These are phyloP conservation scores for Psophia crepitans DNA, from an alignment of 2,113 vertebrate genomes.

Conservation along the genomic window DNA sequence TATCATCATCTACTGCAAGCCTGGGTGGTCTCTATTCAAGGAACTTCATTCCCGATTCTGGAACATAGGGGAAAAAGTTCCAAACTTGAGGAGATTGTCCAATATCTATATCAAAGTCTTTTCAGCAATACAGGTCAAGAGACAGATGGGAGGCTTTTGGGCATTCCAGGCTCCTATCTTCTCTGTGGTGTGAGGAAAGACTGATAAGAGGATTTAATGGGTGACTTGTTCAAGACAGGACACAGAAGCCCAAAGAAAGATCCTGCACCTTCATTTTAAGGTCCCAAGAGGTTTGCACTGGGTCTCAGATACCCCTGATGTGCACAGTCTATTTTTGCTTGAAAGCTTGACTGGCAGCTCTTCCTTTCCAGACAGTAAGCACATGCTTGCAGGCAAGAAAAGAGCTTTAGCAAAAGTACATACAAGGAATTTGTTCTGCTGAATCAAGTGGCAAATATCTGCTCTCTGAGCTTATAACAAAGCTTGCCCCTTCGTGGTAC, in stretches of 20 bases:
- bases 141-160: not conserved
- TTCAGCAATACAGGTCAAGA: not conserved
- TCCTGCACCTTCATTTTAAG: not conserved
- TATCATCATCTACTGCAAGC: not conserved
- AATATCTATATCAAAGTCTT: not conserved
- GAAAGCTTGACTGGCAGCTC: not conserved
- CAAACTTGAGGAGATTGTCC: not conserved
- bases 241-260: not conserved
- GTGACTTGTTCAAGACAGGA: not conserved
- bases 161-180: accelerated
- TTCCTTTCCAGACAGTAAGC: not conserved
- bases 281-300: not conserved
- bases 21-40: not conserved
- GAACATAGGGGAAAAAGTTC: not conserved
- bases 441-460: slow-evolving; percentile 1
- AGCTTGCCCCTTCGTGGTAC: not conserved
- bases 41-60: not conserved
- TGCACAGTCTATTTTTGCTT: not conserved
- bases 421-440: not conserved
- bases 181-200: not conserved
- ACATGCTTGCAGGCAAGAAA: not conserved
- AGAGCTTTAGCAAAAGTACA: not conserved
- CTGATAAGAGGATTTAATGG: not conserved
- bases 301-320: not conserved
- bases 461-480: not conserved